Conservation (phyloP, 2,797 vertebrate species). For the Poecilia velifera region DNA sequence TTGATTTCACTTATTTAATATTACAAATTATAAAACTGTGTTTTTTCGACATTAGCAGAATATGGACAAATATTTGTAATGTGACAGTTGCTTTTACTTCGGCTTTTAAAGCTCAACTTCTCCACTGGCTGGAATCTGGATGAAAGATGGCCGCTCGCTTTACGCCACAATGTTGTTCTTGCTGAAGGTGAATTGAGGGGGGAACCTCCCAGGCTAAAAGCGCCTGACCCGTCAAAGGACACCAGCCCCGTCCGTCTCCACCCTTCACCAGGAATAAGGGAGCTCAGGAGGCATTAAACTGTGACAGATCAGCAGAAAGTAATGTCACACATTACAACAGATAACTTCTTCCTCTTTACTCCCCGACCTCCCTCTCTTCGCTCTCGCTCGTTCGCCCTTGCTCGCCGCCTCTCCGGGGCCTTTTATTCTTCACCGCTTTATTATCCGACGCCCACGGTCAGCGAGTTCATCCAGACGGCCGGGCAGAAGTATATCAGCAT, state of each 20-base stretch:
- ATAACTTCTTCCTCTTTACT: neutral
- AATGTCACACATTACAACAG: neutral
- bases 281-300: slow-evolving; percentile 5
- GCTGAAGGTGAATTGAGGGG: slow-evolving; percentile 8
- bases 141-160: slow-evolving; percentile 17
- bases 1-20: too few species aligned
- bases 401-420: slow-evolving; percentile 27
- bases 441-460: slow-evolving; percentile 47
- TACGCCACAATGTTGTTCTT: slow-evolving; percentile 17
- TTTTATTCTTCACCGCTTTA: slow-evolving; percentile 32
- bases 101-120: slow-evolving; percentile 18
- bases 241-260: slow-evolving; percentile 15
- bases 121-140: slow-evolving; percentile 20
- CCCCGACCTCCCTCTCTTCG: neutral
- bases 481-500: slow-evolving; percentile 32
- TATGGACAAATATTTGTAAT: too few species aligned
- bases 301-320: slow-evolving; percentile 14
- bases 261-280: slow-evolving; percentile 25
- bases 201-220: slow-evolving; percentile 30
- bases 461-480: slow-evolving; percentile 36
- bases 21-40: too few species aligned
- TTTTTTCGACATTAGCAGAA: too few species aligned
- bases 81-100: neutral
- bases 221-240: slow-evolving; percentile 32
- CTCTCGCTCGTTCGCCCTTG: slow-evolving; percentile 13